Evolutionary conservation across 2,797 vertebrate genomes (phyloP).

Genomic region (Australoheros facetus): DNA sequence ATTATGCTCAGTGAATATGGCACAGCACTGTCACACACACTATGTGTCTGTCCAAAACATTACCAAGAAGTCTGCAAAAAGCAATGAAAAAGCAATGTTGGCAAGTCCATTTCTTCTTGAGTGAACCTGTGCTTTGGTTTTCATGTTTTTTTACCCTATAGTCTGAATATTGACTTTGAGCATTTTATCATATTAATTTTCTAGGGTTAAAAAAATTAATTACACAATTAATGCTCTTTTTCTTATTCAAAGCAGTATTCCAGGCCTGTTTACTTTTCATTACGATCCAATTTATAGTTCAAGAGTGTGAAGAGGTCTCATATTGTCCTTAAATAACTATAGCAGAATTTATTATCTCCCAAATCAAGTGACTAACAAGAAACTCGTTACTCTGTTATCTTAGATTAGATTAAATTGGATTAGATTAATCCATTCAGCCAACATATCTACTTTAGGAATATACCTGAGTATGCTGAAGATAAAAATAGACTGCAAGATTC

Average conservation of each 20-base stretch:
- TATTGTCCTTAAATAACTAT: slow-evolving; percentile 19
- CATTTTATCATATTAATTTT: slow-evolving; percentile 1
- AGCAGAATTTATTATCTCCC: slow-evolving; percentile 18
- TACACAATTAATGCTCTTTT: slow-evolving; percentile 7
- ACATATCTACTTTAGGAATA: slow-evolving; percentile 37
- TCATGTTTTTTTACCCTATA: not conserved
- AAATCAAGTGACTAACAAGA: slow-evolving; percentile 49
- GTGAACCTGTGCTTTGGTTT: not conserved
- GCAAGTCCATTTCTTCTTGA: not conserved
- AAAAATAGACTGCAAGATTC: slow-evolving; percentile 46
- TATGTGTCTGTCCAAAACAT: not conserved
- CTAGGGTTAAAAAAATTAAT: not conserved
- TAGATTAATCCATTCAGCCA: slow-evolving; percentile 40
- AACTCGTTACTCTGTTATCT: slow-evolving; percentile 37
- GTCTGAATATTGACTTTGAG: not conserved
- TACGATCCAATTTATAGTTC: slow-evolving; percentile 3
- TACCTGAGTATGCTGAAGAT: slow-evolving; percentile 38
- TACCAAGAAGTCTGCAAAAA: not conserved
- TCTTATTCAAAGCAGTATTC: not conserved
- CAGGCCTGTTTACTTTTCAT: slow-evolving; percentile 20
- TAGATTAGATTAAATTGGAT: slow-evolving; percentile 46
- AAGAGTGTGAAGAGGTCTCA: not conserved
- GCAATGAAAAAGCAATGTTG: too few relatives aligned
- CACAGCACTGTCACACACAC: not conserved
- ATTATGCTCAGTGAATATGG: not conserved